Evolutionary conservation across 2,113 vertebrate species (phyloP).

Genomic region (Bubalus kerabau): DNA sequence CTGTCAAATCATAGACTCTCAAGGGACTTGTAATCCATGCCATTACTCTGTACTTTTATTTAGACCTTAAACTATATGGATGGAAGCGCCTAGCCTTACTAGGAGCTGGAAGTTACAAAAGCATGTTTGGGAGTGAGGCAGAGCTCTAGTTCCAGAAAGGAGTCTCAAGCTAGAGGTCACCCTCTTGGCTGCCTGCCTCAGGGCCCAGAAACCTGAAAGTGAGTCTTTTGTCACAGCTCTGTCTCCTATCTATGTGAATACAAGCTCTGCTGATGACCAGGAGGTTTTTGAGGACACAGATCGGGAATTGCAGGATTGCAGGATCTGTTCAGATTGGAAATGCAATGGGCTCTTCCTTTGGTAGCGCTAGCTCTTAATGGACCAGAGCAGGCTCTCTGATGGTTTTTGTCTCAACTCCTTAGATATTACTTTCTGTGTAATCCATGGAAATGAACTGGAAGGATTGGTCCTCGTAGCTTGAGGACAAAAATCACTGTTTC

Average conservation of each 20-base stretch:
- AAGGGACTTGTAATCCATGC: not conserved
- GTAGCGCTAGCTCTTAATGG: not conserved
- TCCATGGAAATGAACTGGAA: not conserved
- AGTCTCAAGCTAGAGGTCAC: not conserved
- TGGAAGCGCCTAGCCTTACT: not conserved
- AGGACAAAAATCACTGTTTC: not conserved
- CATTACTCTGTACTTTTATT: not conserved
- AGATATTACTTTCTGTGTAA: not conserved
- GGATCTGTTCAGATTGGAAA: not conserved
- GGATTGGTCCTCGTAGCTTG: not conserved
- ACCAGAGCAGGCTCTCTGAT: not conserved
- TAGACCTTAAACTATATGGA: not conserved
- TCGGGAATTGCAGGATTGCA: not conserved
- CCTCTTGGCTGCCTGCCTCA: not conserved
- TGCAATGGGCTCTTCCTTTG: not conserved
- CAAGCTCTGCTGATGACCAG: not conserved
- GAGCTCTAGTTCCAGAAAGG: not conserved
- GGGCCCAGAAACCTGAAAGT: not conserved
- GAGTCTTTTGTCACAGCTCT: not conserved
- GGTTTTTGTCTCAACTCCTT: not conserved
- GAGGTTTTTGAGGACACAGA: not conserved
- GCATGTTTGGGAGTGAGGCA: not conserved
- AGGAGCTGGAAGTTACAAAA: not conserved
- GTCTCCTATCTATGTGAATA: not conserved
- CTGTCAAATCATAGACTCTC: not conserved